phyloP scores from a whole-genome alignment of 1,140 invertebrate species.

The Bombus difficillimus region DNA sequence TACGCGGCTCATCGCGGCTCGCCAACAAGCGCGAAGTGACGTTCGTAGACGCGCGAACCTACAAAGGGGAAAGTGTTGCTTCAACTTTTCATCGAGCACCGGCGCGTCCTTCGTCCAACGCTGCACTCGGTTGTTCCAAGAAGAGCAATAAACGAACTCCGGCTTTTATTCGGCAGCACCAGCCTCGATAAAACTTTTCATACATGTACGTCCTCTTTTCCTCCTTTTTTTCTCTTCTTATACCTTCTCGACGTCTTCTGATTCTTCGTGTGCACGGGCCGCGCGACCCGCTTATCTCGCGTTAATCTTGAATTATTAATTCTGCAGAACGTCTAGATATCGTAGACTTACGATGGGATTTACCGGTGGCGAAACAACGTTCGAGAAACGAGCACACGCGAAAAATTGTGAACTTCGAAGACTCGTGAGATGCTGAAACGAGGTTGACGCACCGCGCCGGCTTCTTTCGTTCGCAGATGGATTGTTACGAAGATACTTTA shows the following conservation, averaged over 20 bases:
- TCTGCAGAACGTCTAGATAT: constrained; percentile 43
- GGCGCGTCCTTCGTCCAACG: constrained; percentile 45
- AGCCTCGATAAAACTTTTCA: constrained; percentile 39
- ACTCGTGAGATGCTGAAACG: constrained; percentile 14
- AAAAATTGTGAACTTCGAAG: constrained; percentile 17
- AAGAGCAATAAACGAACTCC: constrained; percentile 60
- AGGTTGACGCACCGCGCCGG: constrained; percentile 21
- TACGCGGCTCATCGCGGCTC: constrained; percentile 13
- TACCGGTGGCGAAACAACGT: constrained; percentile 39
- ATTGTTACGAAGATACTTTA: not conserved
- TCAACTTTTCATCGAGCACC: constrained; percentile 53
- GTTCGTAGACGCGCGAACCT: not conserved
- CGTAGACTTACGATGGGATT: constrained; percentile 24
- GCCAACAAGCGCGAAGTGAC: not conserved
- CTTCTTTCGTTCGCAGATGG: not conserved
- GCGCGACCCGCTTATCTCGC: constrained; percentile 26
- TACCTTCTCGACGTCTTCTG: not conserved
- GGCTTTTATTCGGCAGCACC: constrained; percentile 33
- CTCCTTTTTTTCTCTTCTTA: not conserved
- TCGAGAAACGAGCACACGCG: constrained; percentile 22
- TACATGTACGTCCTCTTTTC: not conserved
- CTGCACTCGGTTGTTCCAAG: constrained; percentile 52
- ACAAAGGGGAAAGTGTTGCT: constrained; percentile 63
- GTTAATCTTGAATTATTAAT: constrained; percentile 49
- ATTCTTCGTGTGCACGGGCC: too few relatives aligned